Conservation (phyloP, 2,113 vertebrate species). For the Ardeotis arabs region DNA sequence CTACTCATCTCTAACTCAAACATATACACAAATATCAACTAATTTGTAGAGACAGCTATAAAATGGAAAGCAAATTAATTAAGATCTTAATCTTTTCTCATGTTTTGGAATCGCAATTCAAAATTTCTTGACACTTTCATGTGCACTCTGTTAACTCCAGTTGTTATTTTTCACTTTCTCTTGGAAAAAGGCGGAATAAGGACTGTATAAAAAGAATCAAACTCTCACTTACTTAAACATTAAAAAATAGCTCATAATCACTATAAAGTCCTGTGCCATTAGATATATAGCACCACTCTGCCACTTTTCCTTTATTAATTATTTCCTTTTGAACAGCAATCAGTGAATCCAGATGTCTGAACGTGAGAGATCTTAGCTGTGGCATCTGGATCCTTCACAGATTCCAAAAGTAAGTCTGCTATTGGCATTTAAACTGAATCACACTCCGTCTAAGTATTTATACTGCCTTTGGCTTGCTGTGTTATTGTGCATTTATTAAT, state of each 20-base stretch:
- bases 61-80: not conserved
- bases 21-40: not conserved
- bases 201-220: not conserved
- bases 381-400: constrained; percentile 36
- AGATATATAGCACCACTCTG: constrained; percentile 45
- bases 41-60: not conserved
- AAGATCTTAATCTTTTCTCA: not conserved
- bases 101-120: not conserved
- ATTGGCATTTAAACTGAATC: constrained; percentile 49
- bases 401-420: constrained; percentile 52
- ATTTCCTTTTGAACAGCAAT: constrained; percentile 56
- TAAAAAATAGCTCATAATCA: constrained; percentile 34
- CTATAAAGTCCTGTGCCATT: constrained; percentile 5
- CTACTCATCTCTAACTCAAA: not conserved
- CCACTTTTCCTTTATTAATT: constrained; percentile 65
- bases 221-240: constrained; percentile 18
- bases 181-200: constrained; percentile 15
- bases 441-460: constrained; percentile 8
- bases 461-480: constrained; percentile 49
- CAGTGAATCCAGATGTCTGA: constrained; percentile 57
- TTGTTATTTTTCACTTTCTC: constrained; percentile 29
- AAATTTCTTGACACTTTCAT: not conserved
- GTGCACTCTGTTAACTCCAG: not conserved
- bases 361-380: constrained; percentile 23
- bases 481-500: constrained; percentile 55